Evolutionary conservation across 2,888 invertebrate species (phyloP).

Genomic region (Teinopalpus imperialis): DNA sequence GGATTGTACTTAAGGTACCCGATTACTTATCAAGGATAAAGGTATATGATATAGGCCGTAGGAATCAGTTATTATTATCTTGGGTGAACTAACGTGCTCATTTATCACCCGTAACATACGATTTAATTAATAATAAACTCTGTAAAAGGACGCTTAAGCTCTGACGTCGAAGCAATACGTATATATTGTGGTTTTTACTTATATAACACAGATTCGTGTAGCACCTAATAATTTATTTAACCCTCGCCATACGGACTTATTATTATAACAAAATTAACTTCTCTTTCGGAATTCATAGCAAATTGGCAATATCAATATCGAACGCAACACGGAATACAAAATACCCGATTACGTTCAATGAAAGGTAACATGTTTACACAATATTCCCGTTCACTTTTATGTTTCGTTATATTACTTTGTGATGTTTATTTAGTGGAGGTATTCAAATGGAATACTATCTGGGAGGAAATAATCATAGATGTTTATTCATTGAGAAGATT

Average conservation of each 20-base stretch:
- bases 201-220: too few relatives aligned
- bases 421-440: slow-evolving; percentile 9
- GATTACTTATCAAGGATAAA: too few relatives aligned
- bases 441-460: slow-evolving; percentile 7
- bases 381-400: slow-evolving; percentile 17
- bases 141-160: too few relatives aligned
- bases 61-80: too few relatives aligned
- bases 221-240: slow-evolving; percentile 28
- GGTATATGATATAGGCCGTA: too few relatives aligned
- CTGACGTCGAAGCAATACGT: too few relatives aligned
- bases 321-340: slow-evolving; percentile 18
- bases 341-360: slow-evolving; percentile 15
- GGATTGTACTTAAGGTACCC: too few relatives aligned
- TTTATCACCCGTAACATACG: too few relatives aligned
- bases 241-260: not conserved
- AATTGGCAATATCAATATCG: slow-evolving; percentile 24
- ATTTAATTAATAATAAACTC: too few relatives aligned
- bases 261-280: slow-evolving; percentile 20
- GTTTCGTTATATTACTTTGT: slow-evolving; percentile 4
- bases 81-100: too few relatives aligned
- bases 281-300: slow-evolving; percentile 17
- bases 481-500: not conserved
- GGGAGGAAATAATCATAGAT: not conserved
- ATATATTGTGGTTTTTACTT: too few relatives aligned
- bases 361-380: slow-evolving; percentile 25